These are phyloP conservation scores for Drosophila dives DNA, from an alignment of 2,888 invertebrate species.

Conservation along the genomic window DNA sequence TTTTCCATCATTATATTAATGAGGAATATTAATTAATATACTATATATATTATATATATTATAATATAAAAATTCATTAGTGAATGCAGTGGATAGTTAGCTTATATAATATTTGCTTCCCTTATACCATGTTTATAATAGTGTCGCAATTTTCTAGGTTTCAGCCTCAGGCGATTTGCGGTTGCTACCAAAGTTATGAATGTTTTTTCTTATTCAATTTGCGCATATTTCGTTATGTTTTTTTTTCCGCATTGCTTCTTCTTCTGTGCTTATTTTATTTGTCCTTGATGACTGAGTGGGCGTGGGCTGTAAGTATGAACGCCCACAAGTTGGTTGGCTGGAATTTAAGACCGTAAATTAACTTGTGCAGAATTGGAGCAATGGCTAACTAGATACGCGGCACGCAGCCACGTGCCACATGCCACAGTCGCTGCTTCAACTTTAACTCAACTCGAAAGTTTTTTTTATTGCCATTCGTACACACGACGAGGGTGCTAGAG, in stretches of 20 bases:
- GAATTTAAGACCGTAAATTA: slow-evolving; percentile 51
- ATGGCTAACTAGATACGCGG: slow-evolving; percentile 57
- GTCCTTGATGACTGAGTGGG: slow-evolving; percentile 34
- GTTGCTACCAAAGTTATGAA: slow-evolving; percentile 47
- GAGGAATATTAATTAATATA: neutral
- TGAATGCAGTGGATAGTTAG: slow-evolving; percentile 1
- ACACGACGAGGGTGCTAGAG: slow-evolving; percentile 26
- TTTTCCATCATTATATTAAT: neutral
- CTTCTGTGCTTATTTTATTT: slow-evolving; percentile 14
- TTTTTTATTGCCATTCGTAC: slow-evolving; percentile 61
- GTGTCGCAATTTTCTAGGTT: slow-evolving; percentile 63
- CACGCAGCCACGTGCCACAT: slow-evolving; percentile 34
- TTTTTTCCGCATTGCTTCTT: slow-evolving; percentile 8
- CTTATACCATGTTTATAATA: slow-evolving; percentile 54
- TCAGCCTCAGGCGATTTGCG: slow-evolving; percentile 46
- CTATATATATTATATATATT: too few species aligned
- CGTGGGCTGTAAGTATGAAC: neutral
- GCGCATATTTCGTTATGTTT: slow-evolving; percentile 24
- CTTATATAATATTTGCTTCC: slow-evolving; percentile 13
- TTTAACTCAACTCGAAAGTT: slow-evolving; percentile 57
- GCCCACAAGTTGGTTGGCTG: slow-evolving; percentile 28
- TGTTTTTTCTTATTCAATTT: slow-evolving; percentile 70
- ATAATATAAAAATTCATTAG: neutral
- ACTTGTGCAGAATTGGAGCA: slow-evolving; percentile 41
- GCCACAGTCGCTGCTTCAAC: slow-evolving; percentile 51